Evolutionary conservation across 2,888 invertebrate species (phyloP), one percentile per base, ranked within the genome.

Genomic region (Epistrophella euchroma): DNA sequence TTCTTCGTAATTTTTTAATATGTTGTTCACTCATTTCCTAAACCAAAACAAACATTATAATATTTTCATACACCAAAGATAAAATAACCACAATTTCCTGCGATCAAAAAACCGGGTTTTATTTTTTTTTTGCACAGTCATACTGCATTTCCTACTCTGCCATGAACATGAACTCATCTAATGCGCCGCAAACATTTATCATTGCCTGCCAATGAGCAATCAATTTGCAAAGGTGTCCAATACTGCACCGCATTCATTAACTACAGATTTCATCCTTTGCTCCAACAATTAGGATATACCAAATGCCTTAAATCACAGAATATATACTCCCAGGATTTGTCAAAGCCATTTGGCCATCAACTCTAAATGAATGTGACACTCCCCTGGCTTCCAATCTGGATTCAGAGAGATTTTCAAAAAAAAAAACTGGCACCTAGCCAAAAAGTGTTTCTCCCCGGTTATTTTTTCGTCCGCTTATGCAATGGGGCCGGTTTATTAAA

Each of bases 341-440:
- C 86, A 86, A 45, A 74, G 77, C 77, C 82, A 86, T 81, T 77
- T 82, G 86, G 86, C 82, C 86, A 86, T 86, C 86, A 86, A 66
- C 77, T 77, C 70, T 77, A 77, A 80, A 86, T 81, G 81, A 81
- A 81, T 81, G 81, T 81, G 74, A 64, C 70, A 72, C 70, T 77
- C 78, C 82, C 25, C 52, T n/a, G 6, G 13, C 5, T 37, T 74
- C 64, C 71, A 66, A 37, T 56, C n/a, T 35, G 68, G 75, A 60
- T 64, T 32, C 60, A 62, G 55, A 66, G 47, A 47, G 22, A 40
- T 66, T 75, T 68, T 47, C 0, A 43, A 74, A 75, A 85, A 50
- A 50, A 19, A 35, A 37, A 52, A 32, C 74, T 86, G 86, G 86
- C 77, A 45, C 58, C 17, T 19, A 32, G 62, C 81, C 86, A 86